Conservation (phyloP, 2,797 vertebrate species). For the Lacerta bilineata region DNA sequence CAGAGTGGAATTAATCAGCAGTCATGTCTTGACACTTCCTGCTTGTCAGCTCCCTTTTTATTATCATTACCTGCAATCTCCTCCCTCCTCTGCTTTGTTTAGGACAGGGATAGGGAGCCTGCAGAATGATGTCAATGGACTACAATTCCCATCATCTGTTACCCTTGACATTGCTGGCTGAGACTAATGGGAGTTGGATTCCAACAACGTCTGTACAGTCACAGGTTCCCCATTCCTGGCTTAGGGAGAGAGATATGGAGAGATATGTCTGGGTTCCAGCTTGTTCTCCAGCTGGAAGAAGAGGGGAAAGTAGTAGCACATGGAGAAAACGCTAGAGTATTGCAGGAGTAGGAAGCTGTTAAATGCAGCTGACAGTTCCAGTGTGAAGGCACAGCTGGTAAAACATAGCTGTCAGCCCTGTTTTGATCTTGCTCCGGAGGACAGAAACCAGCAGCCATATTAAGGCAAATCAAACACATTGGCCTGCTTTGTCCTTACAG, state of each 20-base stretch:
- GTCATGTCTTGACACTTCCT: not conserved
- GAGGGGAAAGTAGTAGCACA: not conserved
- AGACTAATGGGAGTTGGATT: not conserved
- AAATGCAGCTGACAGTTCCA: not conserved
- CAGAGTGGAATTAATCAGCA: not conserved
- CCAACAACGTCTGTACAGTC: not conserved
- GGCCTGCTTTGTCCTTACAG: conserved; percentile 76
- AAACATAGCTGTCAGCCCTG: too few relatives aligned
- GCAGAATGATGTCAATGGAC: not conserved
- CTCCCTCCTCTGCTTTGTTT: not conserved
- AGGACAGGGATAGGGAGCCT: not conserved
- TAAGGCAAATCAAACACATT: not conserved
- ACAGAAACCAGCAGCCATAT: not conserved
- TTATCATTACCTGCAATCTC: not conserved
- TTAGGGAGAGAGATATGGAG: not conserved
- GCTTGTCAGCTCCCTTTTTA: not conserved
- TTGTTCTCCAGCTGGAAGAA: not conserved
- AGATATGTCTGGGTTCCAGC: not conserved
- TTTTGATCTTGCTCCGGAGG: too few relatives aligned
- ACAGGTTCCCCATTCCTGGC: too few relatives aligned
- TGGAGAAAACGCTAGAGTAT: not conserved
- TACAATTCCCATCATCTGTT: not conserved
- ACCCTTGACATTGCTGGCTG: not conserved
- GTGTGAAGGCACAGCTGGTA: not conserved
- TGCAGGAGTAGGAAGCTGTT: not conserved